Conservation (phyloP, 2,888 invertebrate genomes). For the Cheilosia vulpina region DNA sequence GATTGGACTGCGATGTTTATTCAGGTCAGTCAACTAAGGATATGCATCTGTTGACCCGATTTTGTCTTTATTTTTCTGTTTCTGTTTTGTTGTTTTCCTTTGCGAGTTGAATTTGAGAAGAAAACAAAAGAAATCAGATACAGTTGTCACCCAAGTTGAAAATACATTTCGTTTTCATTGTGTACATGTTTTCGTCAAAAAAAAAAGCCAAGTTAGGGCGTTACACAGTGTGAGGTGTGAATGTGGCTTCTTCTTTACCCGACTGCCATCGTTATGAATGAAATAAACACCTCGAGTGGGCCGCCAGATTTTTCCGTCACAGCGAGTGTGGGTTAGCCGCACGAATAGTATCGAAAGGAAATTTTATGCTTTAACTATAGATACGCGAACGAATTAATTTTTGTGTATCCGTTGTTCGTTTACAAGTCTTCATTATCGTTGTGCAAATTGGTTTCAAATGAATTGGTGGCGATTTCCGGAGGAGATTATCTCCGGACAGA, state of each 20-base stretch:
- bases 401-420: not conserved
- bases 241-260: slow-evolving; percentile 39
- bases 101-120: slow-evolving; percentile 4
- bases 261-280: slow-evolving; percentile 16
- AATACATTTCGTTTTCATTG: slow-evolving; percentile 5
- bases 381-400: not conserved
- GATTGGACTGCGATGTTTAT: slow-evolving; percentile 17
- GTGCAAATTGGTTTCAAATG: slow-evolving; percentile 33
- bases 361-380: not conserved
- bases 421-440: slow-evolving; percentile 8
- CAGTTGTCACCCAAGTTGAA: slow-evolving; percentile 30
- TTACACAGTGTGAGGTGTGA: not conserved
- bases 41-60: slow-evolving; percentile 59
- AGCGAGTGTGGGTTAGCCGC: slow-evolving; percentile 11
- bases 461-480: slow-evolving; percentile 36
- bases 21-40: slow-evolving; percentile 57
- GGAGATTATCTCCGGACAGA: slow-evolving; percentile 32
- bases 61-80: not conserved
- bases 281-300: slow-evolving; percentile 26
- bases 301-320: not conserved
- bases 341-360: not conserved
- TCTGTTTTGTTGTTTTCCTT: not conserved
- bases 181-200: not conserved
- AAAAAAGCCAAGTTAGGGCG: slow-evolving; percentile 23
- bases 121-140: slow-evolving; percentile 7